Evolutionary conservation across 2,113 vertebrate species (phyloP), one percentile per base, ranked within the genome.

Genomic region (Phylloscopus whistleri): DNA sequence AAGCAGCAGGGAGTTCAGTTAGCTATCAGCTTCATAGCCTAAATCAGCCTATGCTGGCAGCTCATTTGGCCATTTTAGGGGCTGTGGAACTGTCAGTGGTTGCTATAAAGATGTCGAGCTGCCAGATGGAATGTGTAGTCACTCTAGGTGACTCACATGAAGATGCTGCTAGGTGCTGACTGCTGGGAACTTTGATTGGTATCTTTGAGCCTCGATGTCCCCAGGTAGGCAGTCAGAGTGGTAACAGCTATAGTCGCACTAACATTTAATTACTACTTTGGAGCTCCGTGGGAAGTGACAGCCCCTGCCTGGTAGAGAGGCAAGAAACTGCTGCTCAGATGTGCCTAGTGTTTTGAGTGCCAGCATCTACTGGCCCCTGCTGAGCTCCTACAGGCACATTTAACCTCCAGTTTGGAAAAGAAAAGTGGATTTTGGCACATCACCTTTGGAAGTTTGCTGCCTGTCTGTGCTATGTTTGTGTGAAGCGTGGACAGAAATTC

Each of bases 351-450:
- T 93, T 79, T 73, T 69, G 64, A 74, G 11, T 80, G 73, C 80
- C 94, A 95, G 89, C 16, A 48, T 93, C 68, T 81, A 15, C 86
- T 74, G 79, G 63, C 60, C 66, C 89, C 68, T 72, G 64, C 86
- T 87, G 93, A 92, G 91, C 80, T 92, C 80, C 52, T 89, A 39
- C 73, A 92, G 86, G 76, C 94, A 72, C 64, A 56, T 92, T 96
- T 96, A 92, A 93, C 93, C 83, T 97, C 89, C 69, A 49, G 35
- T 93, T 72, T 95, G 93, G 91, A 93, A 94, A 68, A 90, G 48
- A 63, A 74, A 89, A 89, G 73, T 13, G 3, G 73, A 56, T 73
- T 89, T 97, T 95, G 96, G 94, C 95, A 93, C 55, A 18, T 84
- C 60, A 78, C 84, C 56, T 92, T 90, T 84, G 68, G 63, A 89